Base-by-base conservation (phyloP, 2,113 vertebrate genomes). In the Trichechus manatus region DNA sequence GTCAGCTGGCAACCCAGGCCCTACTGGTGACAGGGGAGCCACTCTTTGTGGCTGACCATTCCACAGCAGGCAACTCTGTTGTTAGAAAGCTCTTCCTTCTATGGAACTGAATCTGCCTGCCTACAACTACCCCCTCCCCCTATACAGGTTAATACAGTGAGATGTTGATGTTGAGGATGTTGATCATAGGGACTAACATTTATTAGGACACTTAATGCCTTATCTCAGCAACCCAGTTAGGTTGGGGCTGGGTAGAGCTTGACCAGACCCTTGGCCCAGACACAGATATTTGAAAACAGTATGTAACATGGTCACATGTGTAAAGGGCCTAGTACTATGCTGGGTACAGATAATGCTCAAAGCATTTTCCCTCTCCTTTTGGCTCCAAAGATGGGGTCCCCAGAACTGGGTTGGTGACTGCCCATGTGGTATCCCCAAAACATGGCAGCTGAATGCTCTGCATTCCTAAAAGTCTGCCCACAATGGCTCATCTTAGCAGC, bases 31-130 rank as follows among this genome's bases (percentile, higher is more conserved):
- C 61, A 80, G 53, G 25, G 82, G 89, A 87, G 81, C 77, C 14
- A 1, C 59, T 74, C 42, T 72, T 93, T 14, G 1, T 42, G 80
- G 31, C 75, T 25, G n/a, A 63, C 15, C 9, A 8, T 74, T 39
- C 63, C 5, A 11, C 36, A 56, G 88, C 59, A 44, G 81, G 50
- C 20, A 17, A 20, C 82, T 79, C 36, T 87, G 25, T 94, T 94
- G 81, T 83, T 96, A 89, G 95, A 97, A 95, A 97, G 96, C 87
- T 83, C 91, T 91, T 95, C 83, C 44, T 59, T 80, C 94, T 70
- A 0, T 87, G 95, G 93, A 59, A 66, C 19, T 5, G 63, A 39
- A 39, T 59, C 74, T 78, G n/a, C 59, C 74, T 80, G 63, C 47
- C 70, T 61, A 1, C 44, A 33, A 33, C 56, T 31, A 23, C 61